phyloP scores from a whole-genome alignment of 2,113 vertebrate species.

The Hylia prasina region DNA sequence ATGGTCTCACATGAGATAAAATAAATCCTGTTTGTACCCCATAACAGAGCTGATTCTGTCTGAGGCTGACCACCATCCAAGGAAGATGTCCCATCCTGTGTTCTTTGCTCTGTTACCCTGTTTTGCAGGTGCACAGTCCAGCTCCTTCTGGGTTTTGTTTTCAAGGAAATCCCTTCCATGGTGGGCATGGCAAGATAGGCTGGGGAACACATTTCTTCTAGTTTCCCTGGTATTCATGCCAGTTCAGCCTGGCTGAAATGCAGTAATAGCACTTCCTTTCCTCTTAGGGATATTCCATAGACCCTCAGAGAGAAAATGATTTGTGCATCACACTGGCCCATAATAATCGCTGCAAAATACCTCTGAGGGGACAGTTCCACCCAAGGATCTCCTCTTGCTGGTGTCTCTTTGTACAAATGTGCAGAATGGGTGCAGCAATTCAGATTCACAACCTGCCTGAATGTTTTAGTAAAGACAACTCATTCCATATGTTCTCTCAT shows the following conservation, averaged over 20 bases:
- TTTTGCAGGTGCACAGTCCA: not conserved
- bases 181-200: no score
- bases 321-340: not conserved
- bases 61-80: not conserved
- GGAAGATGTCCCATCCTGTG: rapidly evolving
- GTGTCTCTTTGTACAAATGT: not conserved
- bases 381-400: not conserved
- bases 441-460: not conserved
- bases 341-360: not conserved
- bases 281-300: not conserved
- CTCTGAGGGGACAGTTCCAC: not conserved
- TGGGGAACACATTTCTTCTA: not conserved
- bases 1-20: not conserved
- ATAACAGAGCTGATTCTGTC: not conserved
- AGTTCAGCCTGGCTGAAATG: not conserved
- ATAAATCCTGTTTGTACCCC: rapidly evolving
- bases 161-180: not conserved
- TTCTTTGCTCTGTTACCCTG: not conserved
- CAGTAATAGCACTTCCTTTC: not conserved
- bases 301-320: not conserved
- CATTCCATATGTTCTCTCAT: not conserved
- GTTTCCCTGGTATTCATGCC: not conserved
- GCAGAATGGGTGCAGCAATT: not conserved
- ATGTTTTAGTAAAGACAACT: not conserved
- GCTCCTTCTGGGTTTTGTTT: not conserved